Percentiles rank a stretch among this genome's conserved stretches.
Conservation (phyloP, 1,140 invertebrate genomes). For the Brachionus paranguensis region DNA sequence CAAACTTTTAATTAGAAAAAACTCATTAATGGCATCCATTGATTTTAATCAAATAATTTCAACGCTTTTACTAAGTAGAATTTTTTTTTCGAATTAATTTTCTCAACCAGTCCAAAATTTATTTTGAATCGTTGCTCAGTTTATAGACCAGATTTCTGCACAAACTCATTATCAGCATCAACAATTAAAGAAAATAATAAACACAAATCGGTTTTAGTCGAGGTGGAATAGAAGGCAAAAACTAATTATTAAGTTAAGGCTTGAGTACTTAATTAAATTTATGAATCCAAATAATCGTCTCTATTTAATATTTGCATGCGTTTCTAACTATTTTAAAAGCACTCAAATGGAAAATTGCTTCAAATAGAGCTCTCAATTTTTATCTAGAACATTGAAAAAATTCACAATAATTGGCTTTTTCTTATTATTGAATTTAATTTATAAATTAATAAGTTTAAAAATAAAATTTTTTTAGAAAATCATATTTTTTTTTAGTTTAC, state of each 20-base stretch:
- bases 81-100: not conserved
- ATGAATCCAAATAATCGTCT: not conserved
- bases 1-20: too few relatives aligned
- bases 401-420: not conserved
- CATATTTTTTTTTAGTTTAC: not conserved
- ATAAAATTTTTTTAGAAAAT: too few relatives aligned
- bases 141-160: not conserved
- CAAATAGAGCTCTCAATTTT: not conserved
- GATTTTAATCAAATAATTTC: not conserved
- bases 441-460: not conserved
- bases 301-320: not conserved
- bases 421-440: not conserved
- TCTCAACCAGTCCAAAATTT: not conserved
- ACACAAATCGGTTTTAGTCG: not conserved
- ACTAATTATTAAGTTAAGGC: not conserved
- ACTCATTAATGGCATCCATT: too few relatives aligned
- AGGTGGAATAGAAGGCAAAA: not conserved
- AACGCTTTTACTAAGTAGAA: not conserved
- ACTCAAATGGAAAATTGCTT: not conserved
- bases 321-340: not conserved
- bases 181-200: not conserved
- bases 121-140: not conserved
- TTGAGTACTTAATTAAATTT: not conserved
- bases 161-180: not conserved
- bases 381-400: not conserved